Percentiles rank a stretch among this genome's conserved stretches.
Conservation (phyloP, 2,113 vertebrate species). For the Oceanites oceanicus region DNA sequence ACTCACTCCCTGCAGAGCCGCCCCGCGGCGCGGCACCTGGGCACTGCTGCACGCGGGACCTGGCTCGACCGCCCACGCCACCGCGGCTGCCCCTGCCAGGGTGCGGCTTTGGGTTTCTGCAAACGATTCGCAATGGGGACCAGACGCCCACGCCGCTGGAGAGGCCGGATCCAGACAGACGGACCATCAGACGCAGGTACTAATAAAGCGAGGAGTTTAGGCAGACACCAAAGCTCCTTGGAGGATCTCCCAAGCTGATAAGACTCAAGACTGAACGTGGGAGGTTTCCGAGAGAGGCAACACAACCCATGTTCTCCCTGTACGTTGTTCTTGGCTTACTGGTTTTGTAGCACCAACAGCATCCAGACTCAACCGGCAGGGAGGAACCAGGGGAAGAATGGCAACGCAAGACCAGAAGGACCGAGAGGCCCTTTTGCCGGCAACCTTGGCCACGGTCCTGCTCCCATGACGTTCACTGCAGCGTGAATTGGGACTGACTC, state of each 20-base stretch:
- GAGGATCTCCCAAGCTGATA: neutral
- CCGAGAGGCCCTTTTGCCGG: neutral
- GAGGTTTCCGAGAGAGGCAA: neutral
- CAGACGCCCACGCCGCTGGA: neutral
- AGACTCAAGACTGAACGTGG: neutral
- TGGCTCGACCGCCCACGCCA: neutral
- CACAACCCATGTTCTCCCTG: fast-evolving
- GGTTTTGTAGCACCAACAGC: neutral
- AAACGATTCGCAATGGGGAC: neutral
- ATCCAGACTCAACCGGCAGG: fast-evolving
- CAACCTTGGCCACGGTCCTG: neutral
- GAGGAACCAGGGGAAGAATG: neutral
- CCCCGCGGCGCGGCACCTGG: neutral
- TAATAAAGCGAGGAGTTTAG: neutral
- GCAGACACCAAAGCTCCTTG: neutral
- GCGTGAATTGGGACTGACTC: fast-evolving
- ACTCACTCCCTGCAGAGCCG: neutral
- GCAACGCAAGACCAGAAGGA: neutral
- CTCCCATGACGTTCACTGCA: fast-evolving
- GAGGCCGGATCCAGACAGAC: neutral
- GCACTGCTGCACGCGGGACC: fast-evolving
- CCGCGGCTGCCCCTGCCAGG: fast-evolving
- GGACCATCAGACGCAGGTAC: neutral
- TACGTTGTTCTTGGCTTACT: fast-evolving
- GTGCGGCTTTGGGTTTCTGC: neutral